Base-by-base conservation (phyloP, 2,888 invertebrate genomes). In the Acronicta aceris region DNA sequence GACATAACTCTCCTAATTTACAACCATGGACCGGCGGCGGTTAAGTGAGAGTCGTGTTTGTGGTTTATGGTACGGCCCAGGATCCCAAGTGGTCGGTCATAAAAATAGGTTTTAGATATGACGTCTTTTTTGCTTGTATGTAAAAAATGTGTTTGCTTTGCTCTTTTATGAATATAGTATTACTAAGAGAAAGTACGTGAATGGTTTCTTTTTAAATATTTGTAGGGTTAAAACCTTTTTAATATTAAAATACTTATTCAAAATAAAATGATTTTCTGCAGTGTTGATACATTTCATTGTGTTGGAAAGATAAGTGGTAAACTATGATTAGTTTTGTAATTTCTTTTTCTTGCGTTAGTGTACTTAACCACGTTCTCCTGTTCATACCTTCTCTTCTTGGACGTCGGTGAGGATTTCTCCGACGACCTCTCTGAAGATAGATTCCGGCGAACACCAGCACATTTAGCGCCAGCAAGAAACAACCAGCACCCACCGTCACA, bases 371-470 rank as follows among this genome's bases (percentile, higher is more conserved):
- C 5, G 6, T 27, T 5, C 7, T 27, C 7, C 6, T 6, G 21
- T 21, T 1, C 61, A 74, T 43, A 91, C 91, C 92, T 75, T 91
- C 91, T 70, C 90, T 83, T 42, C 89, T 74, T 0, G 87, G 85
- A 17, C 89, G 80, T 62, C 89, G 82, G 60, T 82, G 88, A 8
- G 86, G 79, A 21, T 86, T 82, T 36, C 86, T 79, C 12, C 96
- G 95, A 1, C 96, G 92, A 38, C 96, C 96, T n/a, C 97, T 89
- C 83, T 97, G 97, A 74, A 97, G 96, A 85, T 97, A 97, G 78
- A 97, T 97, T 3, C 97, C 97, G 1, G 97, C 97, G 82, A 97
- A 97, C 71, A 97, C 97, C 61, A 97, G 89, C 93, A 97, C 96
- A 86, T 97, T 97, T 25, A 97, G 94, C 2, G 97, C 95, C 21